Evolutionary conservation across 2,888 invertebrate species (phyloP), one percentile per base, ranked within the genome.

Genomic region (Ormyrus thymus): DNA sequence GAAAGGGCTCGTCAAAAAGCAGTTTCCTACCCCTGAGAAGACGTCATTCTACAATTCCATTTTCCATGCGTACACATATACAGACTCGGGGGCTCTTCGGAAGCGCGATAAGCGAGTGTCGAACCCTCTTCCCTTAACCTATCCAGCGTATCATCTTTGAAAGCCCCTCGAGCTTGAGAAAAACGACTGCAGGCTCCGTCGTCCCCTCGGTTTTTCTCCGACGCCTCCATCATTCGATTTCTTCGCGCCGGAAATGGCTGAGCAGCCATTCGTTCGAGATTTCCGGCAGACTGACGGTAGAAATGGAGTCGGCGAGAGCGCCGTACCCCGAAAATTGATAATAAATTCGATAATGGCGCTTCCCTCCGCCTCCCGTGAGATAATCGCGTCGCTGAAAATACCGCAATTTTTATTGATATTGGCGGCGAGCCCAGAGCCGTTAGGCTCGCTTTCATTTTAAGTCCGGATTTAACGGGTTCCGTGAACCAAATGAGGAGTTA

Each of bases 301-400:
- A 89, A 89, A 89, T 89, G 87, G 87, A 89, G 88, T 89, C 86
- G 80, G 82, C 84, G 84, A 89, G 89, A 89, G 89, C 88, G 87
- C 88, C 87, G 87, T 87, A 86, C 85, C 83, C 84, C 83, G 82
- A 86, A 86, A 89, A 89, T 89, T 89, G 89, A 89, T 89, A 89
- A 89, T 89, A 89, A 89, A 89, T 89, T 89, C 85, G 87, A 89
- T 90, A 87, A 87, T 81, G 83, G 75, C 79, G 74, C 78, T 2
- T 29, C 29, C 29, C 29, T 29, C 29, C 74, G 76, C 76, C 69
- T 29, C 43, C 66, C 79, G 75, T 75, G 51, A 71, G 81, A 86
- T 89, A 87, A 89, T 89, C 83, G 83, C 83, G 85, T 86, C 73
- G 85, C 85, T 86, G 87, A 87, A 87, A 88, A 86, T 88, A 83